Evolutionary conservation across 2,113 vertebrate genomes (phyloP), one percentile per base, ranked within the genome.

Genomic region (Pteronura brasiliensis): DNA sequence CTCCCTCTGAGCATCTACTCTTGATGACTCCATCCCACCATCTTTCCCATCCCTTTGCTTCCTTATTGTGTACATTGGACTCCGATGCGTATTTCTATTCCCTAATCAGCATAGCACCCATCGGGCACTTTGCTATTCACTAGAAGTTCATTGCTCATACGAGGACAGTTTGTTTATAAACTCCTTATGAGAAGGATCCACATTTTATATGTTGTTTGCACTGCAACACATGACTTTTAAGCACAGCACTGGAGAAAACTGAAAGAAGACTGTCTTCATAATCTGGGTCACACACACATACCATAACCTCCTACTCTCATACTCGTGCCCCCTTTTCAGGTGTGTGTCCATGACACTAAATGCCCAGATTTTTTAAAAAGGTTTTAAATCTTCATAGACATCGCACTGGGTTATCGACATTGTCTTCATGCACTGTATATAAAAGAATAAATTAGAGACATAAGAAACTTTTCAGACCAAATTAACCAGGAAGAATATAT

Each of bases 391-490:
- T 94, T 92, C 83, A 80, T 14, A 92, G 74, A 89, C 27, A 82
- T 31, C 36, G 39, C 61, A 69, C 61, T 87, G 23, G 31, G 52
- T 63, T 80, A 79, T 52, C 91, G 42, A 52, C 36, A 76, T 44
- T 76, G n/a, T 85, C 71, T 97, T 95, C 31, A 82, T 77, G 67
- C 4, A 83, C 31, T 36, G 27, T 69, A 65, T 42, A 92, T 65
- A 96, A 96, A 97, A 97, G 92, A 93, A 95, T 90, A 96, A 91
- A 93, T 96, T 88, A 96, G 63, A 96, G 49, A 71, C 83, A 72
- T 71, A 91, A 93, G 84, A 94, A 90, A 89, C 47, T 87, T 80
- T 71, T 94, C 93, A 84, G 57, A 94, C 4, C 76, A 90, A 80
- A 95, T 89, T 97, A 96, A 65, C 20, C 77, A 81, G 57, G 27